Evolutionary conservation across 2,113 vertebrate species (phyloP), one percentile per base, ranked within the genome.

Genomic region (Daphoenositta chrysoptera): DNA sequence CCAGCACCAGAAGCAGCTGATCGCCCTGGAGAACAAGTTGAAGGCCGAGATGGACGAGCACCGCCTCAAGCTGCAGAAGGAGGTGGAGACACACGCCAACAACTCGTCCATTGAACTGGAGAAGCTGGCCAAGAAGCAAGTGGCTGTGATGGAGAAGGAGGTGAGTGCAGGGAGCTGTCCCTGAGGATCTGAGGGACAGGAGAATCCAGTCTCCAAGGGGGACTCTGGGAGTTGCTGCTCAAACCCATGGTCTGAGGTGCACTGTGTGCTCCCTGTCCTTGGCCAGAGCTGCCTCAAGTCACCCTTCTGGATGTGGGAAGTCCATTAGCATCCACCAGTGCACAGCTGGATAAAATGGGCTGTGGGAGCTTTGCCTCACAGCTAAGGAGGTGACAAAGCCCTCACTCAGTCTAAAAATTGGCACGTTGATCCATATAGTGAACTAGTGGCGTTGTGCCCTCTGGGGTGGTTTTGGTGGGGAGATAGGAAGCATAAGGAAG

Each of bases 1-100:
- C 98, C 99, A 99, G 98, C 99, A 99, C 98, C 99, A 99, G 99
- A 99, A 99, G 98, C 99, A 99, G 99, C 99, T 99, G 98, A 99
- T 99, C 97, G 99, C 99, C 97, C 98, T 99, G 98, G 99, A 99
- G 97, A 99, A 99, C 98, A 99, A 99, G 98, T 98, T 99, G 97
- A 99, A 99, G 98, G 99, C 99, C 83, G 99, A 99, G 98, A 99
- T 99, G 99, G 99, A 99, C 95, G 99, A 99, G 98, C 99, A 99
- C 98, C 98, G 99, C 97, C 99, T 99, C 95, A 99, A 99, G 98
- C 99, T 99, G 95, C 99, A 99, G 98, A 99, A 99, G 98, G 99
- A 99, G 98, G 99, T 99, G 98, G 99, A 99, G 98, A 99, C 99
- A 4, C 99, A 99, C 63, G 99, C 99, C 99, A 99, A 99, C 98